phyloP scores from a whole-genome alignment of 2,888 invertebrate genomes.

The Eupithecia insigniata region DNA sequence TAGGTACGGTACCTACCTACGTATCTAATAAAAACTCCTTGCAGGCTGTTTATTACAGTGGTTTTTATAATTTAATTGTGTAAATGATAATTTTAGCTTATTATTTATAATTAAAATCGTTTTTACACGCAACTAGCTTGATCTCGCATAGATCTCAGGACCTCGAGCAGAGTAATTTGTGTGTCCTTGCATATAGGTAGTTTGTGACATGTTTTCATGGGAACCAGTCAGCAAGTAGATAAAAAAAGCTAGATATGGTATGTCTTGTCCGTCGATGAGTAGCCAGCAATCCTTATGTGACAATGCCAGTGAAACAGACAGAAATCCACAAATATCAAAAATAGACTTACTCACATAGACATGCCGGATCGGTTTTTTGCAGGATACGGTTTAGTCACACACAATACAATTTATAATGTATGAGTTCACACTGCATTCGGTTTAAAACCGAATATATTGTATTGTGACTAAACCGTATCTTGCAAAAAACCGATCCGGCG shows the following conservation, averaged over 20 bases:
- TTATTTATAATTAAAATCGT: slow-evolving; percentile 25
- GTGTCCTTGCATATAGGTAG: slow-evolving; percentile 22
- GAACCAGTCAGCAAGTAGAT: slow-evolving; percentile 12
- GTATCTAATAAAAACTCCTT: neutral
- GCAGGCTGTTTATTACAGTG: slow-evolving; percentile 6
- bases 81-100: slow-evolving; percentile 22
- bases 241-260: neutral
- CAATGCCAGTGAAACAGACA: neutral
- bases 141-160: slow-evolving; percentile 12
- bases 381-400: no score
- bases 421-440: no score
- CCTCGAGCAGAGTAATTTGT: slow-evolving; percentile 17
- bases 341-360: no score
- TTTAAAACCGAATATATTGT: no score
- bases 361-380: no score
- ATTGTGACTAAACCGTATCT: no score
- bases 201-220: slow-evolving; percentile 24
- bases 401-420: no score
- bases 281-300: neutral
- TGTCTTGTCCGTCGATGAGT: neutral
- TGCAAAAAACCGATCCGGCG: no score
- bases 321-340: no score
- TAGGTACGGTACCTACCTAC: neutral
- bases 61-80: slow-evolving; percentile 18
- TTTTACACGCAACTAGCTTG: slow-evolving; percentile 21